Base-by-base conservation (phyloP, 2,113 vertebrate genomes). In the Bostrychus sinensis region DNA sequence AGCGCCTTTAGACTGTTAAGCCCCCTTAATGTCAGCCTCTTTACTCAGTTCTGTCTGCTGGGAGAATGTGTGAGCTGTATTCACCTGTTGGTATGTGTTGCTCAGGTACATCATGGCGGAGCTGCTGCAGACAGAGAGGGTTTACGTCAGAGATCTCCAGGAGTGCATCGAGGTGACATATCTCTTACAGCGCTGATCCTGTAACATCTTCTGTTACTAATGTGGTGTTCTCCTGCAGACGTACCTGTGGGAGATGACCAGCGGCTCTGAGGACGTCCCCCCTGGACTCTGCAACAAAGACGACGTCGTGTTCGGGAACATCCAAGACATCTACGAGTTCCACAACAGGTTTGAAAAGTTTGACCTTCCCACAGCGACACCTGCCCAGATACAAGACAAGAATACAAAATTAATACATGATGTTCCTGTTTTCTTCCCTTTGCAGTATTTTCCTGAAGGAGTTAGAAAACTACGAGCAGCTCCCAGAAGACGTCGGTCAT, bases 231-330 rank as follows among this genome's bases (percentile, higher is more conserved):
- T 34, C 13, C 0, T 89, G 19, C 88, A 99, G 96, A 98, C 96
- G 7, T 99, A 98, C 90, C 91, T 97, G 66, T 99, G 97, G 97
- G 96, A 98, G 91, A 98, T 99, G 96, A 98, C 96, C 3, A 98
- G 97, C 23, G 97, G 97, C 26, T 94, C 96, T 2, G 97, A 97
- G 72, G 96, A 98, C 78, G 95, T 98, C 70, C 97, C 97, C 0
- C 34, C 92, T 26, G 96, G 95, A 32, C 97, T 99, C 67, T 75
- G 91, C 66, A 98, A 98, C 84, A 98, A 96, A 79, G 97, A 99
- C 34, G 95, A 98, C 50, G 89, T 96, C 43, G 96, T 99, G 82
- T 99, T 99, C 67, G 97, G 97, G 68, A 99, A 99, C 87, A 98
- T 99, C 81, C 97, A 98, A 89, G 97, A 99, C 87, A 97, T 99